phyloP scores from a whole-genome alignment of 2,888 invertebrate species.

The Leptopilina drosophilae region DNA sequence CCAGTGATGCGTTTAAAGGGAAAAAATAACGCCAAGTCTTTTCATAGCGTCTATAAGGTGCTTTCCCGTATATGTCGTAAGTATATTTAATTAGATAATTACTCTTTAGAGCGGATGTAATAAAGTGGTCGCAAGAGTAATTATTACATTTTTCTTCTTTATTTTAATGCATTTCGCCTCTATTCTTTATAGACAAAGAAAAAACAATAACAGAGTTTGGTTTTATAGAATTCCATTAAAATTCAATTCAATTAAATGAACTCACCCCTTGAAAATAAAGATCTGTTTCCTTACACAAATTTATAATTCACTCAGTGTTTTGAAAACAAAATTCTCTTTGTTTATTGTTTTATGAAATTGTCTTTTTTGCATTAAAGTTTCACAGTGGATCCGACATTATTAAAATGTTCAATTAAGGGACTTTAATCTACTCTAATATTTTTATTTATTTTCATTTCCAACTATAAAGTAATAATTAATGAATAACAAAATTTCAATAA shows the following conservation, averaged over 20 bases:
- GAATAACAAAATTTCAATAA: too few relatives aligned
- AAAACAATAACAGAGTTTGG: background rate
- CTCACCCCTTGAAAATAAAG: background rate
- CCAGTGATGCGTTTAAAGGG: constrained; percentile 75
- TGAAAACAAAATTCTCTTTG: background rate
- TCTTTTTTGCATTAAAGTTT: too few relatives aligned
- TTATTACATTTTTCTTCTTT: background rate
- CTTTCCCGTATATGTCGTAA: constrained; percentile 76
- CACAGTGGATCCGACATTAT: too few relatives aligned
- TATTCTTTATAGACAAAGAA: too few relatives aligned
- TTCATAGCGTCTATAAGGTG: constrained; percentile 74
- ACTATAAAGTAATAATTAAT: too few relatives aligned
- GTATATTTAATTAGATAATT: constrained; percentile 56
- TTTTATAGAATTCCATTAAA: background rate
- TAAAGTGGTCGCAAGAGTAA: constrained; percentile 3
- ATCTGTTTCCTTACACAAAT: too few relatives aligned
- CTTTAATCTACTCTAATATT: too few relatives aligned
- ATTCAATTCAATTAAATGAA: background rate
- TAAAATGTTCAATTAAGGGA: too few relatives aligned
- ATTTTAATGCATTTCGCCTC: background rate
- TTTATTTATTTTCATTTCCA: too few relatives aligned
- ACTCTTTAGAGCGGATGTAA: background rate
- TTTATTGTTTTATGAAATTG: background rate
- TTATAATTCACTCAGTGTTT: too few relatives aligned
- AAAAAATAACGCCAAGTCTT: constrained; percentile 74